Evolutionary conservation across 2,797 vertebrate species (phyloP), one percentile per base, ranked within the genome.

Genomic region (Acanthopagrus latus): DNA sequence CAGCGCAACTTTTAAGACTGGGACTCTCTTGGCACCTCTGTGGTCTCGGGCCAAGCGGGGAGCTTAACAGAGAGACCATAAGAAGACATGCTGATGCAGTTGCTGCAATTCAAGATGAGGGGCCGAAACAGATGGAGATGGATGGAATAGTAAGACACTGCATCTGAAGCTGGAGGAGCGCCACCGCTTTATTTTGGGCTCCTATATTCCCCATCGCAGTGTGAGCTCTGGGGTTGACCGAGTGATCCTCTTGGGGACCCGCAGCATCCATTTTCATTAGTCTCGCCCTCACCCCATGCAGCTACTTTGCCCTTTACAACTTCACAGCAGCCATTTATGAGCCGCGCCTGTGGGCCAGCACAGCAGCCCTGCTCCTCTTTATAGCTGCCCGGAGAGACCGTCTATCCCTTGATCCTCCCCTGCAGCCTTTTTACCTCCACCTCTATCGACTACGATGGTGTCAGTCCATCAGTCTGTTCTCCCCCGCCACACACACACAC

Each of bases 271-370:
- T 88, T 88, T 86, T 77, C 69, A 88, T 84, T 60, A 76, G 54
- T 57, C 58, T 54, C 51, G 51, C 27, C 25, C 27, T 75, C 43
- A 46, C 44, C 74, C 60, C 89, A 80, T 70, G 85, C 67, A 64
- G 86, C 54, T 85, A 23, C 74, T 80, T 65, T 90, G 81, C 81
- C 89, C 89, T 94, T 94, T 90, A 81, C 71, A 91, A 80, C 83
- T 80, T 88, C 88, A 90, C 51, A 75, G 80, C 71, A 79, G 57
- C 69, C 73, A 79, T 91, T 91, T 88, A 71, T 82, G 82, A 78
- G 59, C 20, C 1, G 17, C 71, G 82, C 82, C 80, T 57, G 7
- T 66, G 84, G 62, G 76, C 51, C 56, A 25, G 71, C 21, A 48
- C 64, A 60, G 20, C 71, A 38, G 29, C 6, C 47, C 68, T 27